phyloP scores from a whole-genome alignment of 2,888 invertebrate species.

The Mythimna pallens region DNA sequence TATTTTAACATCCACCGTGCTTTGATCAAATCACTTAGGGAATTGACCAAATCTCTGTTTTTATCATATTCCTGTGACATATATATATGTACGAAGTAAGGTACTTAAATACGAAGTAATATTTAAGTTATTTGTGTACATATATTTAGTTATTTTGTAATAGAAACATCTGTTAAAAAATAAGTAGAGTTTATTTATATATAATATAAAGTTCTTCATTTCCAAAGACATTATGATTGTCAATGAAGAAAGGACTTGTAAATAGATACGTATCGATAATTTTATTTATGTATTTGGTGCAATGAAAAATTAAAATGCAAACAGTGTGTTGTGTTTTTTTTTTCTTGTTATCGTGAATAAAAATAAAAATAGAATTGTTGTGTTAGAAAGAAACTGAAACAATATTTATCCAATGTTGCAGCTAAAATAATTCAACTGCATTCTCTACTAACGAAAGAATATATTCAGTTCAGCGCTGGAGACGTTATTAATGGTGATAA shows the following conservation, averaged over 20 bases:
- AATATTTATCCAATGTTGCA: conserved; percentile 60
- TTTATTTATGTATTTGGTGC: neutral
- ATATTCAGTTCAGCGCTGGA: conserved; percentile 70
- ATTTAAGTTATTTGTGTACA: too few species aligned
- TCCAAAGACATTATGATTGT: neutral
- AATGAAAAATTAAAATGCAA: neutral
- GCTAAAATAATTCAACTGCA: conserved; percentile 75
- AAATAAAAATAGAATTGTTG: neutral
- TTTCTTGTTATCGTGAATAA: neutral
- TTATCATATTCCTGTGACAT: too few species aligned
- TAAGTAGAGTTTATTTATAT: too few species aligned
- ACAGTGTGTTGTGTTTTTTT: neutral
- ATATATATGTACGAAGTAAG: too few species aligned
- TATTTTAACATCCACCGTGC: too few species aligned
- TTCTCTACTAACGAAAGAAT: conserved; percentile 67
- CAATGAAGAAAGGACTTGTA: neutral
- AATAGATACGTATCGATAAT: neutral
- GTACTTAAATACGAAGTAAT: too few species aligned
- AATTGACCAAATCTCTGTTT: too few species aligned
- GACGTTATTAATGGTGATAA: conserved; percentile 69
- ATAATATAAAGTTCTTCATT: too few species aligned
- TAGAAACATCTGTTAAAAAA: too few species aligned
- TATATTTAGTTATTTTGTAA: too few species aligned
- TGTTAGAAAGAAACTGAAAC: neutral
- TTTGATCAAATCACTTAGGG: too few species aligned